Conservation (phyloP, 2,888 invertebrate genomes). For the Agrenia bidenticulata region DNA sequence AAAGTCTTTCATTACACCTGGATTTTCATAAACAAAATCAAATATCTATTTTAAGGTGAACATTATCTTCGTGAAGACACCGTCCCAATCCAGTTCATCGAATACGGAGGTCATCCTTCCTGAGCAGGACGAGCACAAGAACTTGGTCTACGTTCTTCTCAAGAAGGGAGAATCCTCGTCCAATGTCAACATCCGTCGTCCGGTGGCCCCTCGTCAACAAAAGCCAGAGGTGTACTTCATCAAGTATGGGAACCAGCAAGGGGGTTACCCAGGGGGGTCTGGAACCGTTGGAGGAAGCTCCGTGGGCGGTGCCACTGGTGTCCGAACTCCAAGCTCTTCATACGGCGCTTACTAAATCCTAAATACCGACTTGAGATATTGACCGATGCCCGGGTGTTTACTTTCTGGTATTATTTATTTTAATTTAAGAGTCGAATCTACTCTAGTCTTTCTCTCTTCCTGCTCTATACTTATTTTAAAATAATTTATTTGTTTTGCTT, state of each 20-base stretch:
- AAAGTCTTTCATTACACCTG: no score
- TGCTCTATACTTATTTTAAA: no score
- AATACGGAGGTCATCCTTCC: conserved; percentile 68
- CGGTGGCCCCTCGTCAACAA: conserved; percentile 76
- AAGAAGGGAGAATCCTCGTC: conserved; percentile 82
- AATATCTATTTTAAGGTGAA: conserved; percentile 57
- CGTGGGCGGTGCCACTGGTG: no score
- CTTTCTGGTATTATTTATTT: no score
- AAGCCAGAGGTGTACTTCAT: conserved; percentile 90
- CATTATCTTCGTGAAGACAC: conserved; percentile 77
- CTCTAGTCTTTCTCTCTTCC: no score
- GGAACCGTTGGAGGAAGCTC: neutral
- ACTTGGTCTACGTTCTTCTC: conserved; percentile 81
- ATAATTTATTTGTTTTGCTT: no score
- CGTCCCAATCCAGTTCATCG: conserved; percentile 1
- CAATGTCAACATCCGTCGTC: conserved; percentile 73
- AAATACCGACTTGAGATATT: no score
- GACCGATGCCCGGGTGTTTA: no score
- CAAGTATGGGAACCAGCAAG: conserved; percentile 4
- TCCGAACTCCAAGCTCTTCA: no score
- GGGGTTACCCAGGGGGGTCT: neutral
- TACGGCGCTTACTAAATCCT: no score
- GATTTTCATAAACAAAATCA: no score
- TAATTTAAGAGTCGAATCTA: no score
- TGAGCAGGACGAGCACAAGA: conserved; percentile 77